Evolutionary conservation across 2,888 invertebrate species (phyloP).

Genomic region (Leucophenga maculata): DNA sequence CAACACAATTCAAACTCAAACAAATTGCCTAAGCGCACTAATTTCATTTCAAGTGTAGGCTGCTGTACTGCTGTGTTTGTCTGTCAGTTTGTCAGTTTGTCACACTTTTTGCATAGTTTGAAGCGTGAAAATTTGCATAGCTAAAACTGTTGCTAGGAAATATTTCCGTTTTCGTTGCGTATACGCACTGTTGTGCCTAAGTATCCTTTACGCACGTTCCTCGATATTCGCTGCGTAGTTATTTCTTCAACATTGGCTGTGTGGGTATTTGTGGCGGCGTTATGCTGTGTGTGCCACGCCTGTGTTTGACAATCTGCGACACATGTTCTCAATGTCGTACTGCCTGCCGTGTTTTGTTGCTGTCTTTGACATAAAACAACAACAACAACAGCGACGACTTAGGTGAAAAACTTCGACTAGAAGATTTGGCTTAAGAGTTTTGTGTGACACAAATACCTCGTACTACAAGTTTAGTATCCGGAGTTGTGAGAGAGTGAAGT

Average conservation of each 20-base stretch:
- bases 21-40: not conserved
- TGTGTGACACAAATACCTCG: too few relatives aligned
- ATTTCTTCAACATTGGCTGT: not conserved
- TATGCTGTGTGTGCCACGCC: not conserved
- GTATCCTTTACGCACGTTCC: not conserved
- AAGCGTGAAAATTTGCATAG: slow-evolving; percentile 1
- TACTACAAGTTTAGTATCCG: too few relatives aligned
- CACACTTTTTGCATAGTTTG: too few relatives aligned
- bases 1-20: slow-evolving; percentile 2
- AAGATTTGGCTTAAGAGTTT: too few relatives aligned
- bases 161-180: slow-evolving; percentile 4
- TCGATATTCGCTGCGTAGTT: not conserved
- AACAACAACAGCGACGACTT: too few relatives aligned
- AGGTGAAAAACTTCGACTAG: too few relatives aligned
- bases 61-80: not conserved
- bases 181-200: not conserved
- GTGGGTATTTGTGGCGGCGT: too few relatives aligned
- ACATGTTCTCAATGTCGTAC: slow-evolving; percentile 48
- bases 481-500: too few relatives aligned
- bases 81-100: not conserved
- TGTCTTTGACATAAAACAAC: not conserved
- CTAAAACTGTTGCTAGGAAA: not conserved
- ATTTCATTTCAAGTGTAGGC: too few relatives aligned
- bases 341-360: not conserved
- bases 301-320: slow-evolving; percentile 47